A percentile compares a stretch with the other conserved stretches of the same genome.
Evolutionary conservation across 2,888 invertebrate species (phyloP).

Genomic region (Xanthia icteritia): DNA sequence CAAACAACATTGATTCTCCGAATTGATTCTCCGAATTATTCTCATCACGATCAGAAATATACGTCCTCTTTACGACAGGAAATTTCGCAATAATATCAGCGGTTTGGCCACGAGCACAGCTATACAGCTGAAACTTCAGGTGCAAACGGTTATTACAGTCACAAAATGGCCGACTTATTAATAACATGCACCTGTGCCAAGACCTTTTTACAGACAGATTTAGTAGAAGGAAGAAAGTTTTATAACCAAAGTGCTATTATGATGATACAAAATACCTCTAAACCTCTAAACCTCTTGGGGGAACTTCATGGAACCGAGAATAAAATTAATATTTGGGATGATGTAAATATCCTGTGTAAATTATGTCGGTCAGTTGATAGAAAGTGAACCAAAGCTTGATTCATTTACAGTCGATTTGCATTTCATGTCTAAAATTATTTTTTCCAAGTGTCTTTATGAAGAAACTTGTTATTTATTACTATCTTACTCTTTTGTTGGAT

Average conservation of each 20-base stretch:
- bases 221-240: constrained; percentile 32
- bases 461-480: too few relatives aligned
- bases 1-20: background rate
- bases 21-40: constrained; percentile 10
- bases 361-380: too few relatives aligned
- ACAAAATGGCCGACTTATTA: constrained; percentile 63
- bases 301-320: too few relatives aligned
- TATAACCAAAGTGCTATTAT: constrained; percentile 2
- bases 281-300: too few relatives aligned
- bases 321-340: too few relatives aligned
- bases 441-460: too few relatives aligned
- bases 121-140: constrained; percentile 59
- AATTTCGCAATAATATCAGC: constrained; percentile 36
- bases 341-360: too few relatives aligned
- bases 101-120: constrained; percentile 28
- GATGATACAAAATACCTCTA: too few relatives aligned
- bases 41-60: background rate
- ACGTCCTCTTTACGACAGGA: constrained; percentile 33
- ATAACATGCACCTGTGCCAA: constrained; percentile 71
- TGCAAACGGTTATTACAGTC: constrained; percentile 59
- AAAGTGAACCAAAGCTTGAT: too few relatives aligned
- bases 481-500: too few relatives aligned
- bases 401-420: too few relatives aligned
- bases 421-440: too few relatives aligned
- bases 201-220: constrained; percentile 53